Conservation (phyloP, 2,888 invertebrate genomes). For the Eristalis pertinax region DNA sequence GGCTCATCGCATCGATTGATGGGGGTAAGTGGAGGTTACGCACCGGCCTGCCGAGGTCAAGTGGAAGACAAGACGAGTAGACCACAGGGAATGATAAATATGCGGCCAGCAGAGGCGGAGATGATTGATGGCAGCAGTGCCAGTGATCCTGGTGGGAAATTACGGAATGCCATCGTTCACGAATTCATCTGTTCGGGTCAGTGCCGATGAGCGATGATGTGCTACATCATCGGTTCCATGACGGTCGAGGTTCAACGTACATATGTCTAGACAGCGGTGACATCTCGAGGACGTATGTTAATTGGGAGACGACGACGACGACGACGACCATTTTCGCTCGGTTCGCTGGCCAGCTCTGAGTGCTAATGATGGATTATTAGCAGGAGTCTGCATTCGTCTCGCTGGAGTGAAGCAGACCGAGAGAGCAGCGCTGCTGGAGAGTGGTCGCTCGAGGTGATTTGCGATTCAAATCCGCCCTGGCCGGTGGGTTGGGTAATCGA, state of each 20-base stretch:
- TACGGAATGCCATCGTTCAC: constrained; percentile 8
- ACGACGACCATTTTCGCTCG: background rate
- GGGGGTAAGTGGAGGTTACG: too few species aligned
- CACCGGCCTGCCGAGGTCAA: constrained; percentile 23
- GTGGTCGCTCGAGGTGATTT: background rate
- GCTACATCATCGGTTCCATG: background rate
- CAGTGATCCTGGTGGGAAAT: constrained; percentile 37
- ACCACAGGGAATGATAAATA: constrained; percentile 35
- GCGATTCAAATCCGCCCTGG: background rate
- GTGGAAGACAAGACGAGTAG: background rate
- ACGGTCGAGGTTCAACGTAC: background rate
- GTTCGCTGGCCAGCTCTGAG: background rate
- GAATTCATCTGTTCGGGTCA: constrained; percentile 26
- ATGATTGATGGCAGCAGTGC: constrained; percentile 55
- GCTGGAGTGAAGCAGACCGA: background rate
- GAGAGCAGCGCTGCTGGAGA: background rate
- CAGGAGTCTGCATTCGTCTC: background rate
- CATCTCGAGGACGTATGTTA: background rate
- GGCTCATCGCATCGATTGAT: too few species aligned
- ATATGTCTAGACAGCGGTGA: background rate
- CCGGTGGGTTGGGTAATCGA: background rate
- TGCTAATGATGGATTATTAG: background rate
- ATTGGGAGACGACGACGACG: background rate
- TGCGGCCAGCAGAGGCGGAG: constrained; percentile 1
- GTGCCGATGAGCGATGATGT: background rate